These are phyloP conservation scores for Neodiprion fabricii DNA, from an alignment of 1,140 invertebrate species.

Conservation along the genomic window DNA sequence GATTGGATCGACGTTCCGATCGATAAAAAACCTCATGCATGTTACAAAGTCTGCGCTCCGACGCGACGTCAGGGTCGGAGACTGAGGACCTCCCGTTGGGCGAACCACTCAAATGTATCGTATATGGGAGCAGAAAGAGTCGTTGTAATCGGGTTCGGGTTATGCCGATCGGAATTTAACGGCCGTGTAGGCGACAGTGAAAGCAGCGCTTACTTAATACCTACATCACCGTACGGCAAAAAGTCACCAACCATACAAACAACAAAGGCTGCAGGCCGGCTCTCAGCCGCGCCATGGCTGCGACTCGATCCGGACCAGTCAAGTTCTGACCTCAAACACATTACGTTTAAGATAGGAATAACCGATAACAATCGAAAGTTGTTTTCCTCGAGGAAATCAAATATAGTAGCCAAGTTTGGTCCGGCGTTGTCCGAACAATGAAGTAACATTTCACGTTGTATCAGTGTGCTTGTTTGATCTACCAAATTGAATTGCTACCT, in stretches of 20 bases:
- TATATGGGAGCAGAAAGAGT: not conserved
- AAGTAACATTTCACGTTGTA: not conserved
- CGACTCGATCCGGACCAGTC: slow-evolving; percentile 11
- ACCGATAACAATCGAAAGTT: not conserved
- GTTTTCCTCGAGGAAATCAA: slow-evolving; percentile 3
- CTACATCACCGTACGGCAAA: slow-evolving; percentile 34
- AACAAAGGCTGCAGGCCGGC: slow-evolving; percentile 5
- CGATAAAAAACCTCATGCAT: not conserved
- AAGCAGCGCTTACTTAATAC: slow-evolving; percentile 51
- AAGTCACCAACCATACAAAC: slow-evolving; percentile 26
- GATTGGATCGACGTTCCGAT: not conserved
- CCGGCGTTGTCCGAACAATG: not conserved
- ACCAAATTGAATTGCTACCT: no score
- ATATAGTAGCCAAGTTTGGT: not conserved
- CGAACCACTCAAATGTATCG: not conserved
- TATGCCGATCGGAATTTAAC: slow-evolving; percentile 40
- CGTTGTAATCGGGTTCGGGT: slow-evolving; percentile 12
- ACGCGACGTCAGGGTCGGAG: not conserved
- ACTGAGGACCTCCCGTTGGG: not conserved
- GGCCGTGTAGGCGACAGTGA: slow-evolving; percentile 49
- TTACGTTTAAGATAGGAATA: not conserved
- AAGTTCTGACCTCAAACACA: slow-evolving; percentile 11
- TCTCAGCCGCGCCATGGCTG: not conserved
- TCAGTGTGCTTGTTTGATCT: not conserved
- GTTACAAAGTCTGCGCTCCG: slow-evolving; percentile 1